These are phyloP conservation scores for Notocelia uddmanniana DNA, from an alignment of 2,888 invertebrate species.

Conservation along the genomic window DNA sequence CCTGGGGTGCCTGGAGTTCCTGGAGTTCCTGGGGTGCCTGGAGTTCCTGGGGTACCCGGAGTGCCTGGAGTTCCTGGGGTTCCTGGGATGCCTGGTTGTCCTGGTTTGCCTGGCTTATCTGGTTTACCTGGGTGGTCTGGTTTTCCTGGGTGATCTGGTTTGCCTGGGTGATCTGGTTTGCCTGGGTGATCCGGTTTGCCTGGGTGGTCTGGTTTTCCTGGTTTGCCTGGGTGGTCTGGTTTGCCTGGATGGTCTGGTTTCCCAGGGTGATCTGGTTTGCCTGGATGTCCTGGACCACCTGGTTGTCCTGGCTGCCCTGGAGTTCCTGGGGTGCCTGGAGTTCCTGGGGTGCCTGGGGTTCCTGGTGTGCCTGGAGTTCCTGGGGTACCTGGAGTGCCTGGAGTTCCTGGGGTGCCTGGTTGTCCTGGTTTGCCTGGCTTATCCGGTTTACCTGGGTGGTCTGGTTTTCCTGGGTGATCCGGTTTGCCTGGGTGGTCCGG, in stretches of 20 bases:
- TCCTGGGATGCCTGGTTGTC: background rate
- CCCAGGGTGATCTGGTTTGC: background rate
- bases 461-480: slow-evolving; percentile 42
- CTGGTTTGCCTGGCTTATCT: background rate
- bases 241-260: background rate
- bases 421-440: background rate
- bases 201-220: background rate
- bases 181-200: background rate
- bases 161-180: background rate
- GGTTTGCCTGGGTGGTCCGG: slow-evolving; percentile 43
- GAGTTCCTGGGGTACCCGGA: background rate
- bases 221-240: background rate
- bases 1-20: background rate
- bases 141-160: background rate
- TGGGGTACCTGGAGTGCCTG: background rate
- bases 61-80: background rate
- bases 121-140: background rate
- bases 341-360: background rate
- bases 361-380: background rate
- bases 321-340: background rate
- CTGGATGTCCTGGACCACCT: background rate
- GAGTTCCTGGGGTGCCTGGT: background rate
- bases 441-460: background rate
- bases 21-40: background rate
- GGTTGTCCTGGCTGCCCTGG: background rate